These are phyloP conservation scores for Drosophila silvestris DNA, from an alignment of 2,888 invertebrate species.

Conservation along the genomic window DNA sequence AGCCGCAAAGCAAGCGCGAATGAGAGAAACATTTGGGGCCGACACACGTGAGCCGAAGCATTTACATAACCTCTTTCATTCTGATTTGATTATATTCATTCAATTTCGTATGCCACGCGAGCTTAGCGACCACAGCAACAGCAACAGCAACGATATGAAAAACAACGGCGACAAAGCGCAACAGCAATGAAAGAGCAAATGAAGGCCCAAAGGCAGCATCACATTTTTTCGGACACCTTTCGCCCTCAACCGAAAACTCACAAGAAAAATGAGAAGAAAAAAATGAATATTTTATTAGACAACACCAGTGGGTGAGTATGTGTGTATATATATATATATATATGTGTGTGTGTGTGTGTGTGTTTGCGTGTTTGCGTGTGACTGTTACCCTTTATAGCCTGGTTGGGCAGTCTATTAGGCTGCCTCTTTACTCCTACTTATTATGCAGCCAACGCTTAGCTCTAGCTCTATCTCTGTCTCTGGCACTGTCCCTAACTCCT, in stretches of 20 bases:
- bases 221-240: slow-evolving; percentile 44
- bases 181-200: slow-evolving; percentile 28
- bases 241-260: neutral
- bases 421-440: slow-evolving; percentile 39
- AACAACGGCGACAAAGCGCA: slow-evolving; percentile 42
- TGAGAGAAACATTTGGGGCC: slow-evolving; percentile 8
- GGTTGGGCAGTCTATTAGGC: slow-evolving; percentile 66
- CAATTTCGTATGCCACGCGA: slow-evolving; percentile 70
- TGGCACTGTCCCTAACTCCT: neutral
- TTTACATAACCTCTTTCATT: slow-evolving; percentile 75
- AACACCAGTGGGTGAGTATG: neutral
- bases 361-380: slow-evolving; percentile 16
- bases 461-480: slow-evolving; percentile 4
- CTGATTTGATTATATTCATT: slow-evolving; percentile 76
- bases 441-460: slow-evolving; percentile 26
- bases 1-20: slow-evolving; percentile 9
- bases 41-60: slow-evolving; percentile 45
- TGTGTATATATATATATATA: slow-evolving; percentile 1
- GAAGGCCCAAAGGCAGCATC: slow-evolving; percentile 14
- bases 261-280: slow-evolving; percentile 1
- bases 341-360: slow-evolving; percentile 11
- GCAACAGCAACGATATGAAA: neutral
- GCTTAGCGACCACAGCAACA: slow-evolving; percentile 22
- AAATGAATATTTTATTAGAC: slow-evolving; percentile 59
- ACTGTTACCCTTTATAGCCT: slow-evolving; percentile 60